Evolutionary conservation across 1,140 invertebrate genomes (phyloP).

Genomic region (Drosophila sucinea): DNA sequence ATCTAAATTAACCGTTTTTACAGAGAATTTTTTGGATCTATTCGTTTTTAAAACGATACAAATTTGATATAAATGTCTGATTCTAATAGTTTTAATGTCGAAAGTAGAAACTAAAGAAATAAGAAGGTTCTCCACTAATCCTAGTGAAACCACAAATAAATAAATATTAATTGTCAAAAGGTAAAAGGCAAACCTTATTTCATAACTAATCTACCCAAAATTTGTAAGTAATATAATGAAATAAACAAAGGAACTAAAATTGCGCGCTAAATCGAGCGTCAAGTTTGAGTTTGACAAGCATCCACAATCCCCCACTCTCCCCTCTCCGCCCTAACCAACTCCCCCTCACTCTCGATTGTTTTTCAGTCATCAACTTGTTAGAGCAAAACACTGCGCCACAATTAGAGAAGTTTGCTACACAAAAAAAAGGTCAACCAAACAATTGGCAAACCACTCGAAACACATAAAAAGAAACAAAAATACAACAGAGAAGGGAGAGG

Average conservation of each 20-base stretch:
- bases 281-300: constrained; percentile 33
- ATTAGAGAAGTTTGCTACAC: constrained; percentile 70
- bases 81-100: no score
- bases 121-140: no score
- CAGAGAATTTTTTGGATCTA: no score
- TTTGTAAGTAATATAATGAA: not conserved
- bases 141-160: no score
- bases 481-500: constrained; percentile 26
- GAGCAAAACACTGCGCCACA: constrained; percentile 50
- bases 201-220: not conserved
- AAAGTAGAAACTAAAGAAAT: no score
- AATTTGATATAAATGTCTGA: no score
- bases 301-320: not conserved
- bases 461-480: constrained; percentile 44
- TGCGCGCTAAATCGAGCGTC: constrained; percentile 53
- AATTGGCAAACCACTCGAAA: constrained; percentile 65
- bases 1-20: no score
- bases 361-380: constrained; percentile 20
- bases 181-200: not conserved
- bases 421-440: constrained; percentile 60
- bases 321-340: not conserved
- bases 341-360: not conserved
- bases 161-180: no score
- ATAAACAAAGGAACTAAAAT: constrained; percentile 44
- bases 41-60: no score